Evolutionary conservation across 2,888 invertebrate genomes (phyloP).

Genomic region (Copidosoma aretas): DNA sequence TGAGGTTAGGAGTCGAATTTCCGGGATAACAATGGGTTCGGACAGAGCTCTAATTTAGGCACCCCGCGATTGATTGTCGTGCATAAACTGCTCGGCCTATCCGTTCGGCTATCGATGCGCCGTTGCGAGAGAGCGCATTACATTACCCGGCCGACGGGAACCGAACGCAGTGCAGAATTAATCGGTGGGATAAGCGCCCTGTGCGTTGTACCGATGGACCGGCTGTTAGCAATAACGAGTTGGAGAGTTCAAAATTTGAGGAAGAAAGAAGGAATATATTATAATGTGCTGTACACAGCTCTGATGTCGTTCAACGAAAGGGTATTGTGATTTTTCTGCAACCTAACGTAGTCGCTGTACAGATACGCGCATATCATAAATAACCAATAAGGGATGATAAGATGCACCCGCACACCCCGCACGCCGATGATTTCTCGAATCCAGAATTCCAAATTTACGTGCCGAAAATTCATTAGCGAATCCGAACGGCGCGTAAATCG

Average conservation of each 20-base stretch:
- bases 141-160: neutral
- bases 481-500: slow-evolving; percentile 15
- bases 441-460: too few relatives aligned
- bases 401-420: too few relatives aligned
- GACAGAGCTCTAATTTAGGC: neutral
- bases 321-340: too few relatives aligned
- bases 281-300: too few relatives aligned
- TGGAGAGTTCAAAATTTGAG: too few relatives aligned
- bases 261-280: too few relatives aligned
- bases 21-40: slow-evolving; percentile 6
- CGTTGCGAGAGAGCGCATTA: slow-evolving; percentile 7
- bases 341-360: too few relatives aligned
- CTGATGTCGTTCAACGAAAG: too few relatives aligned
- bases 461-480: slow-evolving; percentile 30
- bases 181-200: slow-evolving; percentile 25
- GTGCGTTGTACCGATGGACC: slow-evolving; percentile 19
- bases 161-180: slow-evolving; percentile 26
- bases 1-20: slow-evolving; percentile 22
- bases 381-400: too few relatives aligned
- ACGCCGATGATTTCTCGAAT: too few relatives aligned
- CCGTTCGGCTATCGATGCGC: slow-evolving; percentile 8
- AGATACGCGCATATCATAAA: too few relatives aligned
- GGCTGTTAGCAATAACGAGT: slow-evolving; percentile 2
- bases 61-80: slow-evolving; percentile 17
- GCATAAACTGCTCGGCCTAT: slow-evolving; percentile 4